Conservation (phyloP, 2,888 invertebrate species). For the Lasioglossum figueresi region DNA sequence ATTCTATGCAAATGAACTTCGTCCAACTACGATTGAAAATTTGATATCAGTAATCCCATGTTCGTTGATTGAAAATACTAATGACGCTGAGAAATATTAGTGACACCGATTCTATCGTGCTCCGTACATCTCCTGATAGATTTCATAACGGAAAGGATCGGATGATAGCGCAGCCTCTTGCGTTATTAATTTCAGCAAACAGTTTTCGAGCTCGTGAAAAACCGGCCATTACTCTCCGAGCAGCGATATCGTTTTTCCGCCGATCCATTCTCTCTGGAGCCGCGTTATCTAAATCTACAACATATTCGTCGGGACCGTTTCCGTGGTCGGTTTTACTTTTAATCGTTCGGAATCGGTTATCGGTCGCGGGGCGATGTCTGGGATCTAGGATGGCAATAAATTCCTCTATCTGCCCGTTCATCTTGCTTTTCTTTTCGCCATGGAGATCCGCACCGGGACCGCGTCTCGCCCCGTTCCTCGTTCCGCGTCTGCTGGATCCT, state of each 20-base stretch:
- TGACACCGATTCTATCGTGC: not conserved
- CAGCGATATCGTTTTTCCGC: constrained; percentile 4
- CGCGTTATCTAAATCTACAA: constrained; percentile 35
- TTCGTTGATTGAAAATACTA: too few species aligned
- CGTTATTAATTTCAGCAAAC: not conserved
- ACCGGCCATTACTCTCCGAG: constrained; percentile 8
- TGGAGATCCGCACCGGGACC: constrained; percentile 38
- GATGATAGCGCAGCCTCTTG: not conserved
- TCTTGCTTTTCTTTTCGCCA: constrained; percentile 58
- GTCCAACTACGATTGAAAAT: too few species aligned
- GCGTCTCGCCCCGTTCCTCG: constrained; percentile 16
- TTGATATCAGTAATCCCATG: too few species aligned
- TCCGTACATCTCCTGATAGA: not conserved
- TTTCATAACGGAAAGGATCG: not conserved
- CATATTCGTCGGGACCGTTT: constrained; percentile 26
- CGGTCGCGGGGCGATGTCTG: constrained; percentile 10
- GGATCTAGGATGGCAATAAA: constrained; percentile 58
- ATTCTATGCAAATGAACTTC: too few species aligned
- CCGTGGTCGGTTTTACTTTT: constrained; percentile 39
- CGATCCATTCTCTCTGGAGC: not conserved
- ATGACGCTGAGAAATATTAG: too few species aligned
- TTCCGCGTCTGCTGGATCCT: constrained; percentile 54
- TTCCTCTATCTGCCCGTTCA: constrained; percentile 61
- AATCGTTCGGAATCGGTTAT: constrained; percentile 61
- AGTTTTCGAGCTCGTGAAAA: constrained; percentile 4